A percentile compares a stretch with the other conserved stretches of the same genome.
phyloP scores from a whole-genome alignment of 2,888 invertebrate genomes.

The Linhomoeus sp. region DNA sequence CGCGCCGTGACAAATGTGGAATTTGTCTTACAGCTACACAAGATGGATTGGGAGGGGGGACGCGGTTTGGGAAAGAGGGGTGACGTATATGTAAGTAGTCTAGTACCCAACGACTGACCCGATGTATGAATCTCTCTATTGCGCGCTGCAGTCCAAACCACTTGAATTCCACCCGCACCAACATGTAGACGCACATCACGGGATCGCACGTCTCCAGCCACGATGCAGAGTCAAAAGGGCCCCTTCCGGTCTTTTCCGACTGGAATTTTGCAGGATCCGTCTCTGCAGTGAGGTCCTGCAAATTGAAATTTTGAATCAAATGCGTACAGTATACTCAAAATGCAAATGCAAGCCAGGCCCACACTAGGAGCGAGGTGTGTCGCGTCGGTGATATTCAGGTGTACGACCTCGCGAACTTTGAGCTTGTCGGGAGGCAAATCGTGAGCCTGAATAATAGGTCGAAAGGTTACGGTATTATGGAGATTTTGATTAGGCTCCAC shows the following conservation, averaged over 20 bases:
- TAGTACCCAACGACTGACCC: too few relatives aligned
- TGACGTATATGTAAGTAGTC: too few relatives aligned
- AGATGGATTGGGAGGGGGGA: too few relatives aligned
- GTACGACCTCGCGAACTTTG: slow-evolving; percentile 63
- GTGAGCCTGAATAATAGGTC: slow-evolving; percentile 49
- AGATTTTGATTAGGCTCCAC: too few relatives aligned
- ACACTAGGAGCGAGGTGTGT: slow-evolving; percentile 28
- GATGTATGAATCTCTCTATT: slow-evolving; percentile 65
- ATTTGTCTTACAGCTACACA: too few relatives aligned
- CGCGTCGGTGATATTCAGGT: slow-evolving; percentile 91
- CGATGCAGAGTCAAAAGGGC: slow-evolving; percentile 52
- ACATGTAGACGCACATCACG: slow-evolving; percentile 90
- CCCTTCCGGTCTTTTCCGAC: slow-evolving; percentile 77
- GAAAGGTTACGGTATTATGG: background rate
- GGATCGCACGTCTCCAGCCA: slow-evolving; percentile 38
- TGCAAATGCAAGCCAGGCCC: slow-evolving; percentile 3
- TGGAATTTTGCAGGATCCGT: slow-evolving; percentile 70
- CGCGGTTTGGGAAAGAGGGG: too few relatives aligned
- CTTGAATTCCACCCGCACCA: slow-evolving; percentile 90
- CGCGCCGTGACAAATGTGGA: too few relatives aligned
- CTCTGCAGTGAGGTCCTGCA: slow-evolving; percentile 64
- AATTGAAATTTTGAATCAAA: background rate
- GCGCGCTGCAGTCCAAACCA: slow-evolving; percentile 84
- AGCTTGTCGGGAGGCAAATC: slow-evolving; percentile 69
- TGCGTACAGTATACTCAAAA: background rate